Percentiles rank a stretch among this genome's conserved stretches.
Evolutionary conservation across 2,888 invertebrate genomes (phyloP).

Genomic region (Coenonympha glycerion): DNA sequence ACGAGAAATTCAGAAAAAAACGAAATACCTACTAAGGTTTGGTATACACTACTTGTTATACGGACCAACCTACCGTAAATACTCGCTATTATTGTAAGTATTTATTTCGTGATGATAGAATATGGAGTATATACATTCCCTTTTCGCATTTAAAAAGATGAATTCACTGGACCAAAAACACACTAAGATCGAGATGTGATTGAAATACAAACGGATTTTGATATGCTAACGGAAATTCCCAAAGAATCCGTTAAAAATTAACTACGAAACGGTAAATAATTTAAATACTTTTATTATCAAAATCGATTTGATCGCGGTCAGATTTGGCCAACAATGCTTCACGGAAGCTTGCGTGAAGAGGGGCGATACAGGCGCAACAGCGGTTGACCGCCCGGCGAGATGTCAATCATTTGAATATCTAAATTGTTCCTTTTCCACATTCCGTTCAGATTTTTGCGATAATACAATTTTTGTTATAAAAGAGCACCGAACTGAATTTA

Average conservation of each 20-base stretch:
- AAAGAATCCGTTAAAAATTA: slow-evolving; percentile 41
- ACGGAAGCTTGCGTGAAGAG: slow-evolving; percentile 45
- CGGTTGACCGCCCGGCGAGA: slow-evolving; percentile 69
- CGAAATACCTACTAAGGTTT: too few relatives aligned
- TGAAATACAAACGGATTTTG: slow-evolving; percentile 2
- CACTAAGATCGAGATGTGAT: not conserved
- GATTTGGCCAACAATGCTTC: slow-evolving; percentile 50
- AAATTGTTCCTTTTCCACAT: slow-evolving; percentile 62
- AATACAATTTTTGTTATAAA: slow-evolving; percentile 58
- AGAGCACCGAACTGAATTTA: slow-evolving; percentile 60
- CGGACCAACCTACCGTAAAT: too few relatives aligned
- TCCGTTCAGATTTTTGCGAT: slow-evolving; percentile 64
- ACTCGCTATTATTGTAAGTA: too few relatives aligned
- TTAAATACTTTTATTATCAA: slow-evolving; percentile 62
- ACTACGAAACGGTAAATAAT: slow-evolving; percentile 47
- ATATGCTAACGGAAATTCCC: slow-evolving; percentile 55
- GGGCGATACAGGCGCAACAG: slow-evolving; percentile 33
- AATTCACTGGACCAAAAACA: slow-evolving; percentile 11
- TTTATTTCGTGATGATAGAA: too few relatives aligned
- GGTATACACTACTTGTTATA: too few relatives aligned
- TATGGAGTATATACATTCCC: too few relatives aligned
- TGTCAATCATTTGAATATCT: slow-evolving; percentile 75
- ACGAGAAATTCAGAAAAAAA: too few relatives aligned
- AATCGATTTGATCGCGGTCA: slow-evolving; percentile 65
- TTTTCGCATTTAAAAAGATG: too few relatives aligned